Base-by-base conservation (phyloP, 2,113 vertebrate species). In the Syngnathoides biaculeatus region DNA sequence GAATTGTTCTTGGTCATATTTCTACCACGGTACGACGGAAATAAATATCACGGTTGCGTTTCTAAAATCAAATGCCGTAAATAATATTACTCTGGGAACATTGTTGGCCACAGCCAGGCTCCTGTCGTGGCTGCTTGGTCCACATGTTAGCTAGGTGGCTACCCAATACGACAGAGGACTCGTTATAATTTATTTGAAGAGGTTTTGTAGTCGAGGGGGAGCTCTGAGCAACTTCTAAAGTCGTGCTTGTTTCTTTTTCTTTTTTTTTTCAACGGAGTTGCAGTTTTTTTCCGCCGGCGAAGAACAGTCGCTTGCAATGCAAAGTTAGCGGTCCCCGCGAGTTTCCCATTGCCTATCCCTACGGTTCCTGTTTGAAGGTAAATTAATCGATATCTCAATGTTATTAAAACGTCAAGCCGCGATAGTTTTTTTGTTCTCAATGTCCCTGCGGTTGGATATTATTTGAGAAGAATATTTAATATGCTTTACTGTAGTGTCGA, bases 121-220 rank as follows among this genome's bases (percentile, higher is more conserved):
- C 47, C 75, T 79, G 78, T 74, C 74, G 82, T 55, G 75, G 61
- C 70, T 62, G 5, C 13, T 6, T 30, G 55, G 76, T 71, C 71
- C 79, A 86, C 84, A 81, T 79, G 84, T 72, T 53, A 65, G 74
- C 63, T 75, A 82, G 27, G 68, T 4, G 22, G 39, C 61, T 81
- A 80, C 70, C 55, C 14, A 19, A 26, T 30, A 57, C 82, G 14
- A 22, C 59, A 10, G 35, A 14, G 14, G 20, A 20, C 12, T 53
- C 30, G 17, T 65, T n/a, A 38, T 27, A 3, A 53, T 39, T 19
- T 12, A 52, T 65, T 65, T 38, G 17, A 39, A 22, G 10, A 39
- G 47, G 26, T 38, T 62, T 43, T 10, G 12, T 26, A n/a, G 60
- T 15, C 22, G 22, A 7, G 12, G 8, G 14, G 3, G 59, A 26